These are phyloP conservation scores for Caenorhabditis brenneri DNA, from an alignment of 1,140 invertebrate genomes.

Conservation along the genomic window DNA sequence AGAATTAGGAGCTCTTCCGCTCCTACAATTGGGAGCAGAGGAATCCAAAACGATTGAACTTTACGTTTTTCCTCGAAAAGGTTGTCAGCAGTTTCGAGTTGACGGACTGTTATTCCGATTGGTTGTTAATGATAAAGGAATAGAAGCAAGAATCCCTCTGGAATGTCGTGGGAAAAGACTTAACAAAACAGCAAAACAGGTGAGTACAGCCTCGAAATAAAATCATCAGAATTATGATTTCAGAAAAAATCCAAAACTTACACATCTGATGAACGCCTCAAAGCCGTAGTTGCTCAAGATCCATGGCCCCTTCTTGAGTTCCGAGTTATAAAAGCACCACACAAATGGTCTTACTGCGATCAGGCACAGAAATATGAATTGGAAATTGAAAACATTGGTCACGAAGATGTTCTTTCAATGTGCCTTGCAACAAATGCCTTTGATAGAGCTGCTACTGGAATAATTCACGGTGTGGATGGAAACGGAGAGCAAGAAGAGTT, in stretches of 20 bases:
- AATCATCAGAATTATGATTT: background rate
- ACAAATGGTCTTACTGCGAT: slow-evolving; percentile 45
- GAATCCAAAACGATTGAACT: slow-evolving; percentile 15
- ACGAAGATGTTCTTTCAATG: slow-evolving; percentile 35
- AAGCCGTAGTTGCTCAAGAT: slow-evolving; percentile 37
- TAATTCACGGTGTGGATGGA: background rate
- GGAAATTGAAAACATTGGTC: slow-evolving; percentile 48
- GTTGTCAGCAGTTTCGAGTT: slow-evolving; percentile 5
- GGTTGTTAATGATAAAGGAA: background rate
- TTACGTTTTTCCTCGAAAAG: slow-evolving; percentile 18
- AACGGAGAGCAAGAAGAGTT: background rate
- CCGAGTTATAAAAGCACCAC: background rate
- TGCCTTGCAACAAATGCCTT: slow-evolving; percentile 43
- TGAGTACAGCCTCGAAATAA: background rate
- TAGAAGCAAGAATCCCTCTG: slow-evolving; percentile 24
- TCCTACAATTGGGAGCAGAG: slow-evolving; percentile 12
- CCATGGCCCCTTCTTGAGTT: slow-evolving; percentile 49
- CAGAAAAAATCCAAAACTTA: slow-evolving; percentile 24
- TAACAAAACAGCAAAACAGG: slow-evolving; percentile 8
- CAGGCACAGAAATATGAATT: slow-evolving; percentile 39
- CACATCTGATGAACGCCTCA: slow-evolving; percentile 37
- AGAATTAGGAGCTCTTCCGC: background rate
- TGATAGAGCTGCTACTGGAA: slow-evolving; percentile 16
- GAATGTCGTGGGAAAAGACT: slow-evolving; percentile 38
- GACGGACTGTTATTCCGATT: slow-evolving; percentile 36